Conservation (phyloP, 2,888 invertebrate species). For the Plutella xylostella region DNA sequence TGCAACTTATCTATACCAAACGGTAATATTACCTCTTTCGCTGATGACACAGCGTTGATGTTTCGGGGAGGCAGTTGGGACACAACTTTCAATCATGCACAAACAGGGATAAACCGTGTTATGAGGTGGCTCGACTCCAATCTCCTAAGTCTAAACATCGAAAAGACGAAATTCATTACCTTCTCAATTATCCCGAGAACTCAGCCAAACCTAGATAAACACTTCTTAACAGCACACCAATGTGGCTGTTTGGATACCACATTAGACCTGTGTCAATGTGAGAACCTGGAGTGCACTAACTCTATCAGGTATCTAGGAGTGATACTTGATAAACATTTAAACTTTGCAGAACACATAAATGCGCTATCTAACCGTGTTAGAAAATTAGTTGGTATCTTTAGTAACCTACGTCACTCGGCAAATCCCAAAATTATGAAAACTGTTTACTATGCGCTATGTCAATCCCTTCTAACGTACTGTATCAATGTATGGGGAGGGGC, state of each 20-base stretch:
- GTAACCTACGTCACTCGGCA: neutral
- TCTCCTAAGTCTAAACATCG: neutral
- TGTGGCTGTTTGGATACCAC: no score
- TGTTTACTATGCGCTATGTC: slow-evolving; percentile 4
- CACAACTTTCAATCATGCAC: neutral
- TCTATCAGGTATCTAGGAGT: neutral
- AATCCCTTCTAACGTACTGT: slow-evolving; percentile 8
- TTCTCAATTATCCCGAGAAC: no score
- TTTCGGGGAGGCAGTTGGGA: neutral
- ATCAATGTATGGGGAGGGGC: slow-evolving; percentile 2
- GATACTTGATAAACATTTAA: neutral
- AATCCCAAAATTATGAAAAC: neutral
- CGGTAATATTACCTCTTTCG: neutral
- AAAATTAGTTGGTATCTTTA: neutral
- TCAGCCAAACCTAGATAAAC: no score
- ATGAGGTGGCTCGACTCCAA: neutral
- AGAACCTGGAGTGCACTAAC: no score
- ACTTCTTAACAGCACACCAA: no score
- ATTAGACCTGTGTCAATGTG: no score
- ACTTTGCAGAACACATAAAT: neutral
- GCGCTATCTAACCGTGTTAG: neutral
- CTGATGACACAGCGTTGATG: neutral
- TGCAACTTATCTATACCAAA: neutral
- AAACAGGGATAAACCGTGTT: neutral
- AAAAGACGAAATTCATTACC: neutral